Percentiles rank a stretch among this genome's conserved stretches.
Conservation (phyloP, 1,140 invertebrate species). For the Trichonephila clavipes region DNA sequence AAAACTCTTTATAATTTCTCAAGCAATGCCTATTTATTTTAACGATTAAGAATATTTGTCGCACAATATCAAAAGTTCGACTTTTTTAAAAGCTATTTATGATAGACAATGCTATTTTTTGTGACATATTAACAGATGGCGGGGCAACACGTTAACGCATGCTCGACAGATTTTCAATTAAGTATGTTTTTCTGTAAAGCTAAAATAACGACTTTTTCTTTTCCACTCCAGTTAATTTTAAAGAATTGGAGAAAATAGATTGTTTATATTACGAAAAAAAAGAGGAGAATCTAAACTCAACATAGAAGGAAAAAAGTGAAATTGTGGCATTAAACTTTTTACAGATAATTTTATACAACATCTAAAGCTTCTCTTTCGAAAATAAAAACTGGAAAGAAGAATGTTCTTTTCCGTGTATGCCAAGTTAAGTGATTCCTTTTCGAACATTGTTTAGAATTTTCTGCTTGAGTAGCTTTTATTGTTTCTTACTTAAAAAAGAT, state of each 20-base stretch:
- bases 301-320: not conserved
- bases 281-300: not conserved
- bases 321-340: not conserved
- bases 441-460: too few relatives aligned
- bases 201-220: constrained; percentile 19
- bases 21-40: not conserved
- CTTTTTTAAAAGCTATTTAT: not conserved
- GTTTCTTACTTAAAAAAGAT: too few relatives aligned
- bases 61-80: not conserved
- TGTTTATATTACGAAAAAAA: not conserved
- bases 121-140: not conserved
- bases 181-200: constrained; percentile 4
- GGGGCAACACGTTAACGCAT: not conserved
- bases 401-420: not conserved
- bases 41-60: not conserved
- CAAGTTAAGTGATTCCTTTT: too few relatives aligned
- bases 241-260: not conserved
- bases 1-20: too few relatives aligned
- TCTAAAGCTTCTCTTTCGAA: not conserved
- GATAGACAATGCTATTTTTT: constrained; percentile 28
- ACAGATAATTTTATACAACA: not conserved
- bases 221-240: not conserved
- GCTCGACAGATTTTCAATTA: constrained; percentile 49
- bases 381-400: not conserved
- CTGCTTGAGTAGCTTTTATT: too few relatives aligned